Percentiles rank a stretch among this genome's conserved stretches.
Evolutionary conservation across 1,140 invertebrate species (phyloP).

Genomic region (Zaprionus tsacasi): DNA sequence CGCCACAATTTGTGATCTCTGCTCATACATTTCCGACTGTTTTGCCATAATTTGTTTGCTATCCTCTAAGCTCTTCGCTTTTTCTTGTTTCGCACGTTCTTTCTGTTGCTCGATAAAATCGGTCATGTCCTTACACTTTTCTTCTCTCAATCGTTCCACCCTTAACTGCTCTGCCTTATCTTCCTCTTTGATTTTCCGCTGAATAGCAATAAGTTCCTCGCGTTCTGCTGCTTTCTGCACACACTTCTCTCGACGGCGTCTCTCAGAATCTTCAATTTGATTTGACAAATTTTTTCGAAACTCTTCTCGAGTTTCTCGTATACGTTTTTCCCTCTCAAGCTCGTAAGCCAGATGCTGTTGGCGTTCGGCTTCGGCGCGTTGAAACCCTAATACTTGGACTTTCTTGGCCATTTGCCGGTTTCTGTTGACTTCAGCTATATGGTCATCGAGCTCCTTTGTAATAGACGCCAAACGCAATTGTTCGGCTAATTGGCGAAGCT

Average conservation of each 20-base stretch:
- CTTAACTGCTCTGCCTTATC: constrained; percentile 38
- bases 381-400: neutral
- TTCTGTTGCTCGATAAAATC: constrained; percentile 44
- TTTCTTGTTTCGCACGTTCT: constrained; percentile 17
- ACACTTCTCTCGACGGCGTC: constrained; percentile 29
- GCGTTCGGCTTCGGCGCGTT: constrained; percentile 44
- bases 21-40: constrained; percentile 27
- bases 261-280: constrained; percentile 50
- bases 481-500: constrained; percentile 52
- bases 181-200: constrained; percentile 54
- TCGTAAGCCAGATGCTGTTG: constrained; percentile 18
- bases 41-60: constrained; percentile 12
- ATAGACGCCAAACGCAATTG: constrained; percentile 62
- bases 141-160: constrained; percentile 20
- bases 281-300: constrained; percentile 25
- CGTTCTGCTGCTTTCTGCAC: constrained; percentile 48
- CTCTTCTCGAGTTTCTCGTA: constrained; percentile 43
- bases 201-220: constrained; percentile 35
- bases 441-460: constrained; percentile 59
- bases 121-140: constrained; percentile 42
- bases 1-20: constrained; percentile 13
- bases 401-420: constrained; percentile 18
- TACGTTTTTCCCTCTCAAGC: constrained; percentile 25
- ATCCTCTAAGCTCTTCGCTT: constrained; percentile 7
- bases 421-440: constrained; percentile 15